A percentile compares a stretch with the other conserved stretches of the same genome.
phyloP scores from a whole-genome alignment of 2,797 vertebrate species.

The Poeciliopsis infans region DNA sequence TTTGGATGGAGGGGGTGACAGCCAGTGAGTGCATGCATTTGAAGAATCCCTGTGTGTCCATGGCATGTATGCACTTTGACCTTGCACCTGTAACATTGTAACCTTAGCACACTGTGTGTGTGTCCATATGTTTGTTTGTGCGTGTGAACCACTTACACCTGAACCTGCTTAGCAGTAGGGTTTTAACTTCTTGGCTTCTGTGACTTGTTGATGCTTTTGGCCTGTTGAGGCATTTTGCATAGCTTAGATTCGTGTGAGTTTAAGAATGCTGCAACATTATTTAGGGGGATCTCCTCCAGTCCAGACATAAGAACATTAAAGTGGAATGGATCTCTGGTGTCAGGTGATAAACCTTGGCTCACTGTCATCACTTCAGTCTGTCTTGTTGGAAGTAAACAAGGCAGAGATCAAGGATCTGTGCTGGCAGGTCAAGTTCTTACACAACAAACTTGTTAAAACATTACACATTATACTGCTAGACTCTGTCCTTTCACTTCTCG shows the following conservation, averaged over 20 bases:
- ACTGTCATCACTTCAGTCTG: conserved; percentile 11
- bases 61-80: conserved; percentile 72
- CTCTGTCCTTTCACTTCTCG: conserved; percentile 11
- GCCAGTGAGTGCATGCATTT: conserved; percentile 62
- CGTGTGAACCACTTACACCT: conserved; percentile 22
- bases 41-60: conserved; percentile 70
- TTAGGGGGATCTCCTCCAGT: not conserved
- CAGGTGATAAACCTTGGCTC: conserved; percentile 14
- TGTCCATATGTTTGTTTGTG: conserved; percentile 22
- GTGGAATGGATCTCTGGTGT: conserved; percentile 1
- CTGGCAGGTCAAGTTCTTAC: conserved; percentile 16
- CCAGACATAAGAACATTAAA: not conserved
- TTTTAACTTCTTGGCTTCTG: conserved; percentile 42
- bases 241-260: conserved; percentile 28
- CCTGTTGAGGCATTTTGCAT: conserved; percentile 49
- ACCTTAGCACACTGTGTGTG: conserved; percentile 51
- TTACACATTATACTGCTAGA: conserved; percentile 7
- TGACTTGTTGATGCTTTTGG: conserved; percentile 48
- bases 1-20: conserved; percentile 59
- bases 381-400: conserved; percentile 11
- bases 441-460: conserved; percentile 14
- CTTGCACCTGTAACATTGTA: conserved; percentile 75
- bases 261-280: not conserved
- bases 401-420: conserved; percentile 15
- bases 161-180: conserved; percentile 40